These are phyloP conservation scores for Eustalomyia histrio DNA, from an alignment of 2,888 invertebrate species.

Conservation along the genomic window DNA sequence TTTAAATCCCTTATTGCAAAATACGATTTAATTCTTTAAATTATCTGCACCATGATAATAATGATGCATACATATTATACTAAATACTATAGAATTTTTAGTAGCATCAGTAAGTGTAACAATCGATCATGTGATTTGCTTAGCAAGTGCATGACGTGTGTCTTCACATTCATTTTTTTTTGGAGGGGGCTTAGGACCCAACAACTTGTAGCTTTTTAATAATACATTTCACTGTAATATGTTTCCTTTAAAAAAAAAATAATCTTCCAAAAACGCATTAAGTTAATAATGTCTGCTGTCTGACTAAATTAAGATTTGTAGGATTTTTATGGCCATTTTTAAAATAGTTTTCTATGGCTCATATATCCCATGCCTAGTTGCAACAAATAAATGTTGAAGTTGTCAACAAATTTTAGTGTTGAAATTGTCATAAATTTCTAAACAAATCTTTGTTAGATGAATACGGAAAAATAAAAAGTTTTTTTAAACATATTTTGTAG, in stretches of 20 bases:
- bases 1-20: no score
- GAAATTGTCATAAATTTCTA: conserved; percentile 63
- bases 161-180: conserved; percentile 8
- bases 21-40: no score
- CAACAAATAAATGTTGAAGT: conserved; percentile 45
- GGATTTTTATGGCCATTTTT: conserved; percentile 63
- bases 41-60: no score
- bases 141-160: conserved; percentile 61
- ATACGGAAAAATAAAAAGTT: neutral
- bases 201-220: conserved; percentile 33
- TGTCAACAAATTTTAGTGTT: conserved; percentile 62
- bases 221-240: conserved; percentile 6
- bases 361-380: conserved; percentile 29
- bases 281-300: conserved; percentile 62
- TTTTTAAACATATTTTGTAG: no score
- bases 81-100: conserved; percentile 38
- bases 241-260: conserved; percentile 12
- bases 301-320: conserved; percentile 65
- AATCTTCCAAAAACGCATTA: conserved; percentile 40
- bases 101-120: conserved; percentile 49
- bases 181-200: conserved; percentile 29
- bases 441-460: conserved; percentile 32
- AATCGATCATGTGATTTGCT: conserved; percentile 59
- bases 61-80: conserved; percentile 2
- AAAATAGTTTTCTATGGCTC: conserved; percentile 62